Base-by-base conservation (phyloP, 2,888 invertebrate species). In the Dione vanillae region DNA sequence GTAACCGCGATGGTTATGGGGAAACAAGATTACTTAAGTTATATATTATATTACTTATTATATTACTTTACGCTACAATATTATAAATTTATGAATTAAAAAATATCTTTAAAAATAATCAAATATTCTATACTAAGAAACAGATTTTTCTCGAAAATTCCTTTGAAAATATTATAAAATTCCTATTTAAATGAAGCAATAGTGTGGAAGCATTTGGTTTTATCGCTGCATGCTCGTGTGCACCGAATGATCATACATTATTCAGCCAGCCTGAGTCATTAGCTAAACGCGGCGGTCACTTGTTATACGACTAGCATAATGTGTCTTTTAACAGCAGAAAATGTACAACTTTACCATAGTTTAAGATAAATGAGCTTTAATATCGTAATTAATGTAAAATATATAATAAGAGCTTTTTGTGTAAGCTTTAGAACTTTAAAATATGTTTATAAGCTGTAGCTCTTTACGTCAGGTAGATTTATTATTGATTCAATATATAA, bases 261-360 rank as follows among this genome's bases (percentile, higher is more conserved):
- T 56, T 54, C 45, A 71, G 65, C 20, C 41, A 37, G 54, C 49
- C 43, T 20, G 51, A 70, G 64, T 74, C 74, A 70, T 72, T 74
- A 74, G 74, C 65, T 68, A 72, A 70, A 68, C 69, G 67, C 67
- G 72, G 56, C 51, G 64, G 72, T 72, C 65, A 69, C 69, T 67
- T 67, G 67, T 67, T 67, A 51, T 68, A 68, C 61, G 52, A 43
- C 61, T 16, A 52, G 27, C 35, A 62, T 68, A 62, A 52, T 68
- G 37, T 61, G 52, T 52, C 61, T 52, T 16, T 51, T 61, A 45
- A 45, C 61, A 61, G 49, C 2, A 37, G 58, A 14, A 27, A 19
- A 37, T 62, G 51, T 43, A 10, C 35, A 51, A 41, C 49, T 67
- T 67, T 37, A 56, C 16, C 45, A 47, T 59, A 58, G 47, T 47